A percentile compares a stretch with the other conserved stretches of the same genome.
Conservation (phyloP, 2,888 invertebrate genomes). For the Lepidochrysops patricia region DNA sequence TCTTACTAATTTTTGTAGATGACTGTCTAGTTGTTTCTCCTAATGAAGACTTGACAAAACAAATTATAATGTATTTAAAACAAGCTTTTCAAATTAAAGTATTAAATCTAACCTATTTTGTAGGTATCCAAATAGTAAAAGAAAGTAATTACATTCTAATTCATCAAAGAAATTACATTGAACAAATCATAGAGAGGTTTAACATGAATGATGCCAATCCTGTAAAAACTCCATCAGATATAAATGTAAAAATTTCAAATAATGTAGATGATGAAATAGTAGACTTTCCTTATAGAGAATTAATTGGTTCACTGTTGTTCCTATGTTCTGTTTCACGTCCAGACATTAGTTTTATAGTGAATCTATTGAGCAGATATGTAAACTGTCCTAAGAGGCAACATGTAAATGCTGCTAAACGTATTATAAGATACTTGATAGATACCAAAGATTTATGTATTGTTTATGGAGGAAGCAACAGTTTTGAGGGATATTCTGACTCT, state of each 20-base stretch:
- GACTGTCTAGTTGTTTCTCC: neutral
- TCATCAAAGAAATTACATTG: conserved; percentile 3
- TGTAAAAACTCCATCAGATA: neutral
- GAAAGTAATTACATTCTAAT: neutral
- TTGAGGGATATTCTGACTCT: conserved; percentile 19
- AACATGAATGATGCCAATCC: neutral
- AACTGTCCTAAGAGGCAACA: conserved; percentile 22
- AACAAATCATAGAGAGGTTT: neutral
- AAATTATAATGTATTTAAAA: neutral
- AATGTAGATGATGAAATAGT: neutral
- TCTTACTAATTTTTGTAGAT: neutral
- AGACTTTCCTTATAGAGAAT: conserved; percentile 6
- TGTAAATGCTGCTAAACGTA: conserved; percentile 25
- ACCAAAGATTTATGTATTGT: conserved; percentile 25
- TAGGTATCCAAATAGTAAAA: neutral
- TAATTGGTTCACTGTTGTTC: conserved; percentile 24
- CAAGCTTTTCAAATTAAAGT: neutral
- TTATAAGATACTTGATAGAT: too few species aligned
- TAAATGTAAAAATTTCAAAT: neutral
- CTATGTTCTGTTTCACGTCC: conserved; percentile 24
- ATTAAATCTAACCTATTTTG: neutral
- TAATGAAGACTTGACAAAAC: neutral
- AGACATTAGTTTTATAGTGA: conserved; percentile 19
- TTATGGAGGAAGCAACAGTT: conserved; percentile 18
- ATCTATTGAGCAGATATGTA: conserved; percentile 25